Base-by-base conservation (phyloP, 2,113 vertebrate genomes). In the Oenanthe oenanthe region DNA sequence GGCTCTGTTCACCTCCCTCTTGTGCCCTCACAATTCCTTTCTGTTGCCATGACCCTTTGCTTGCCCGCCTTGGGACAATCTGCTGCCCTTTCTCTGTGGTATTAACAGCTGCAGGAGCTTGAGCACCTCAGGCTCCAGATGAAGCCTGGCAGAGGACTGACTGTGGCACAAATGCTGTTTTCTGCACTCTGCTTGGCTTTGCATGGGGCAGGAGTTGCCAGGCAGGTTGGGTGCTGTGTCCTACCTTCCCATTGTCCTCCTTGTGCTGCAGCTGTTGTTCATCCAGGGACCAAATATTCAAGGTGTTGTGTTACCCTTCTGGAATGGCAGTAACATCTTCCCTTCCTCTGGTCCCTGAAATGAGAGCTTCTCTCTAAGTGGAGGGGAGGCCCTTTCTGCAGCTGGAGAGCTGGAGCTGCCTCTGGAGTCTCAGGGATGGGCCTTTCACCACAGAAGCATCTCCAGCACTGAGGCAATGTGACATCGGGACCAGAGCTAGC, bases 191-290 rank as follows among this genome's bases (percentile, higher is more conserved):
- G 43, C 18, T 34, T 5, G 5, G 54, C 53, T 76, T 76, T 1
- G 0, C 57, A 32, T 3, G 17, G 11, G 38, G 26, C 20, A 43
- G 70, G 31, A 40, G 17, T 14, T 6, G 3, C 10, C 53, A 78
- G 56, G 28, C 1, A 7, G 31, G 32, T 47, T 0, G 0, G 18
- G 20, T 3, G 1, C 20, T 14, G 14, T 17, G 26, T 72, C 18
- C 18, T 40, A 26, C n/a, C 24, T 51, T 91, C 34, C 32, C 1
- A 1, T 7, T 2, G 7, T 58, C 24, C 40, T 54, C 3, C 45
- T 56, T 21, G 14, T 36, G 17, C 18, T 10, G 20, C 36, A 68
- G 47, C 42, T 38, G 21, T 25, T 54, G 11, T 13, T 89, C 38
- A 15, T 26, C 18, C 17, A 25, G 13, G 53, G 18, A 50, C 26